phyloP scores from a whole-genome alignment of 2,888 invertebrate genomes.

The Tenthredo livida region DNA sequence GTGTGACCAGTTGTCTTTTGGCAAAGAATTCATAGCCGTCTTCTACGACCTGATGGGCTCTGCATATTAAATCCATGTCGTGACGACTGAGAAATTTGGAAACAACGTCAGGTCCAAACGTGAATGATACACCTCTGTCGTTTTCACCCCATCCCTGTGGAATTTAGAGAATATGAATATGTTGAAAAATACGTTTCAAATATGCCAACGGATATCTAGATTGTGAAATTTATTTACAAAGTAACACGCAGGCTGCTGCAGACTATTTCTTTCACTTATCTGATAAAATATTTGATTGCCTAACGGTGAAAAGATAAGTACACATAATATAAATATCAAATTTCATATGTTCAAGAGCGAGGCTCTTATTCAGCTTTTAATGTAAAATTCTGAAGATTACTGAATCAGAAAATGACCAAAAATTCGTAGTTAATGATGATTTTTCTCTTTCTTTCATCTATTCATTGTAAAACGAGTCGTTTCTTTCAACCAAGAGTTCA shows the following conservation, averaged over 20 bases:
- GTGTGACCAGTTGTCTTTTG: constrained; percentile 97
- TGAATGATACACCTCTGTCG: constrained; percentile 98
- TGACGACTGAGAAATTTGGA: constrained; percentile 97
- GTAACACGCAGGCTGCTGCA: background rate
- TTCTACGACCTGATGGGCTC: constrained; percentile 98
- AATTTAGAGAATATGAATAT: background rate
- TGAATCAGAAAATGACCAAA: background rate
- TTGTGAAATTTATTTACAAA: background rate
- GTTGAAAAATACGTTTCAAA: background rate
- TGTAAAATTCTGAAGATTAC: background rate
- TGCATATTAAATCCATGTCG: constrained; percentile 97
- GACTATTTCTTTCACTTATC: constrained; percentile 19
- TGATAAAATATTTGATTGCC: constrained; percentile 15
- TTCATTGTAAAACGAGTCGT: background rate
- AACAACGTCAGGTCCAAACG: constrained; percentile 98
- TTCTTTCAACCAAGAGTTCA: background rate
- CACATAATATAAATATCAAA: background rate
- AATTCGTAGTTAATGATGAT: background rate
- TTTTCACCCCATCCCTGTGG: constrained; percentile 95
- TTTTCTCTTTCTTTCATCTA: background rate
- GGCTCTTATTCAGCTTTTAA: background rate
- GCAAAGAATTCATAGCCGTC: constrained; percentile 99
- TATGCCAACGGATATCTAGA: background rate
- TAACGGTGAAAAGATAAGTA: constrained; percentile 8
- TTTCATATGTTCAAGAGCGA: background rate